Evolutionary conservation across 1,140 invertebrate species (phyloP), one percentile per base, ranked within the genome.

Genomic region (Babylonia areolata): DNA sequence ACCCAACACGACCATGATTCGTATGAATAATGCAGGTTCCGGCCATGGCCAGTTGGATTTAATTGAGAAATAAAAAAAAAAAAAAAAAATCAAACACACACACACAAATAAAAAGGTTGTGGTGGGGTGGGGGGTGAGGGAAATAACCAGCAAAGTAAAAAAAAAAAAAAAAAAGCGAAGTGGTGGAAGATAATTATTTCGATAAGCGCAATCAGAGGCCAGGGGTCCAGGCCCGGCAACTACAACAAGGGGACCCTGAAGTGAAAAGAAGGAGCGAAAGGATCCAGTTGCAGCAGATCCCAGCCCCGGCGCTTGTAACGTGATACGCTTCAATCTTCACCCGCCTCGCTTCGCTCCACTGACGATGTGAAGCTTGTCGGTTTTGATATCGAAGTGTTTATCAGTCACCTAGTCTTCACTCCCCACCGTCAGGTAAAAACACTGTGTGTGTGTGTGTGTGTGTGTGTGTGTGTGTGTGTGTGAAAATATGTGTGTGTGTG

Each of bases 21-120:
- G 77, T 39, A 79, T 79, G 42, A 79, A 79, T 79, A 79, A 79
- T 79, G n/a, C 77, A 79, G 9, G 42, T 46, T 79, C 77, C 77
- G 77, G 77, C 12, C 77, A 20, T 28, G 39, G 37, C 77, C 31
- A 33, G 9, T 35, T 35, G 37, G 28, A 40, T 79, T 37, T 40
- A 79, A 79, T 79, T 79, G 77, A 79, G 42, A 79, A 39, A 35
- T 12, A 3, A 51, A 51, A 51, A 0, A 3, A 51, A 51, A 3
- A 51, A 51, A 51, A 51, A 51, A 51, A 51, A 3, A 51, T 12
- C 9, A 51, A 51, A 51, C 9, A 51, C 9, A 51, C 0, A 51
- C 0, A 51, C 0, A 51, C 9, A 51, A 17, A 51, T 5, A 46
- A 15, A 46, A 15, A 46, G 42, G 15, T 5, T 6, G 42, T 6